Evolutionary conservation across 2,113 vertebrate genomes (phyloP), one percentile per base, ranked within the genome.

Genomic region (Orcinus orca): DNA sequence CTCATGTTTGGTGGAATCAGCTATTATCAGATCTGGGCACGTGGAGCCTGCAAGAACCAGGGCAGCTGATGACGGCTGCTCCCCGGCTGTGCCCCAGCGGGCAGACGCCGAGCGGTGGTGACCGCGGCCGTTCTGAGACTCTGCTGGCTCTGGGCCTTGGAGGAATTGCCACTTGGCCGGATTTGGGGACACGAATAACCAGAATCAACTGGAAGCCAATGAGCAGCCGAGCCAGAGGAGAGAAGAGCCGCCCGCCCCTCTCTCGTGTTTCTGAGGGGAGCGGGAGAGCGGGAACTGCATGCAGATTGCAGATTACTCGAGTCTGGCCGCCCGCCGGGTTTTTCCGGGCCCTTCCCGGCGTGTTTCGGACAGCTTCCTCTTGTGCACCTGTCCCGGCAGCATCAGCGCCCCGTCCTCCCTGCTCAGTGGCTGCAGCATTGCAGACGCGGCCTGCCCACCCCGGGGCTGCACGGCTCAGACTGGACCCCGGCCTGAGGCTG

Each of bases 11-110:
- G 96, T 55, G 97, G 98, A 97, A 98, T 98, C 98, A 98, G 90
- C 98, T 98, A 77, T 98, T 98, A 99, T 98, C 98, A 98, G 98
- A 98, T 98, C 95, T 76, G 89, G 96, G 95, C 94, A 84, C 88
- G 87, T 93, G 89, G 95, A 98, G 98, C 95, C 97, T 60, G 53
- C 63, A 83, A 97, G 97, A 97, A 93, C 95, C 71, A 81, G 0
- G 96, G 85, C 84, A 62, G 96, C 96, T 95, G 93, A 25, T 12
- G 47, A 79, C 91, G 88, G 97, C 95, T 58, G 96, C 93, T 86
- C 71, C 77, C 50, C 29, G 53, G 84, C 96, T 21, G 65, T 4
- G 95, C 94, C 96, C 88, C 63, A 47, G 83, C 1, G 85, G 96
- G 98, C 93, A 82, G 88, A 86, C 0, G 10, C 8, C 3, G 58